phyloP scores from a whole-genome alignment of 1,140 invertebrate genomes.

The Euschistus heros region DNA sequence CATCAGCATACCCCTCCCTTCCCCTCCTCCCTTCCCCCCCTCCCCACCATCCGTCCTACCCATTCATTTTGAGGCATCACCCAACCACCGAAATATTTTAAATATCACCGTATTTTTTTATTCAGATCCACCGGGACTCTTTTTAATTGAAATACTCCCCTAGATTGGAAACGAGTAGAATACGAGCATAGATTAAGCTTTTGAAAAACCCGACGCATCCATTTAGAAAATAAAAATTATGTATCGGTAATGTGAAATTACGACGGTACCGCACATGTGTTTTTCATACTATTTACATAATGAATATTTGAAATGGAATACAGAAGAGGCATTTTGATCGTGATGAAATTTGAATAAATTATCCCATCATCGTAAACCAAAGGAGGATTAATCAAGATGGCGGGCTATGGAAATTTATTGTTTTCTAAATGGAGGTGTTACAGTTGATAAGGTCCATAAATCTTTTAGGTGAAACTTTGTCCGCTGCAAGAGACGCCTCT shows the following conservation, averaged over 20 bases:
- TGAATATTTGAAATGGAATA: slow-evolving; percentile 6
- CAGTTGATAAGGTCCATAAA: slow-evolving; percentile 2
- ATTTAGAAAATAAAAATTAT: slow-evolving; percentile 1
- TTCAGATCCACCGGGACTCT: too few relatives aligned
- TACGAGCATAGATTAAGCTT: too few relatives aligned
- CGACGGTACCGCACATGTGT: not conserved
- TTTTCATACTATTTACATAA: slow-evolving; percentile 10
- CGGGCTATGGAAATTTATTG: slow-evolving; percentile 6
- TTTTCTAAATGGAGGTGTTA: slow-evolving; percentile 8
- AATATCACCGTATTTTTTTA: too few relatives aligned
- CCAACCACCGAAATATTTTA: too few relatives aligned
- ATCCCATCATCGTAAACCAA: not conserved
- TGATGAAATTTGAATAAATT: slow-evolving; percentile 9
- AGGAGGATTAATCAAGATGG: not conserved
- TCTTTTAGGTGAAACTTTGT: not conserved
- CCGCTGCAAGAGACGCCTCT: too few relatives aligned
- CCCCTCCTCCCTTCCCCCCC: too few relatives aligned
- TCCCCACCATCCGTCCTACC: too few relatives aligned
- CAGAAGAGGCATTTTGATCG: slow-evolving; percentile 1
- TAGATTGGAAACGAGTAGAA: too few relatives aligned
- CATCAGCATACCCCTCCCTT: too few relatives aligned
- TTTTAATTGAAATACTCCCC: too few relatives aligned
- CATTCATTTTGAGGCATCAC: too few relatives aligned
- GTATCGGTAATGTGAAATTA: slow-evolving; percentile 3
- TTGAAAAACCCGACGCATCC: not conserved